Evolutionary conservation across 2,888 invertebrate genomes (phyloP).

Genomic region (Tridacna crocea): DNA sequence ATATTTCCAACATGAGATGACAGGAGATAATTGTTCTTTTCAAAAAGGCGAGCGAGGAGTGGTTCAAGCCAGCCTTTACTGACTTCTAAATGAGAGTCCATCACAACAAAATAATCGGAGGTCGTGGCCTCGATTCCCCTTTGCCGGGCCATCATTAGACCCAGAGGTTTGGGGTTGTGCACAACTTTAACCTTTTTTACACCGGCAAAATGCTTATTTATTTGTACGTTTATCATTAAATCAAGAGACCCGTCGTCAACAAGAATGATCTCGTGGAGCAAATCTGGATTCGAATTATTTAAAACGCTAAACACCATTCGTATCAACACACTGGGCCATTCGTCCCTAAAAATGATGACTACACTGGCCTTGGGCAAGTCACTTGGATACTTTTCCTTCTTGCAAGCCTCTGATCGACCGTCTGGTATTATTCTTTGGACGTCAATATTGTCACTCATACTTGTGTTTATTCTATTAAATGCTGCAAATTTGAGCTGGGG

Average conservation of each 20-base stretch:
- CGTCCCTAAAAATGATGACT: constrained; percentile 60
- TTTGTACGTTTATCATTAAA: constrained; percentile 11
- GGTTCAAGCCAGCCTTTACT: constrained; percentile 63
- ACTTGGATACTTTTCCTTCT: constrained; percentile 29
- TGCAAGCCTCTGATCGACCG: constrained; percentile 38
- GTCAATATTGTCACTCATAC: constrained; percentile 38
- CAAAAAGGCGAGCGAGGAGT: constrained; percentile 50
- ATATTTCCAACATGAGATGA: constrained; percentile 59
- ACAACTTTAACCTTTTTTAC: constrained; percentile 48
- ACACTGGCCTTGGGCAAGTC: constrained; percentile 48
- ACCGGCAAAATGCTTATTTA: constrained; percentile 41
- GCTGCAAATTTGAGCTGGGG: no score
- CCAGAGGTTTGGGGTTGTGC: constrained; percentile 38
- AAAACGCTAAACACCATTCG: constrained; percentile 59
- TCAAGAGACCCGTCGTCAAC: constrained; percentile 62
- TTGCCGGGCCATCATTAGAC: constrained; percentile 61
- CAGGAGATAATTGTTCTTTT: constrained; percentile 54
- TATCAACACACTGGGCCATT: constrained; percentile 51
- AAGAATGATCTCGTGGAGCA: constrained; percentile 57
- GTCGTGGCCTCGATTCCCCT: constrained; percentile 52
- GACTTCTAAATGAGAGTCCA: constrained; percentile 66
- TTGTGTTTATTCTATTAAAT: constrained; percentile 37
- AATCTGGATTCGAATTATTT: constrained; percentile 41
- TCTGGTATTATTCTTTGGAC: constrained; percentile 36
- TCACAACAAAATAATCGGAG: constrained; percentile 53